Base-by-base conservation (phyloP, 2,113 vertebrate species). In the Dunckerocampus dactyliophorus region DNA sequence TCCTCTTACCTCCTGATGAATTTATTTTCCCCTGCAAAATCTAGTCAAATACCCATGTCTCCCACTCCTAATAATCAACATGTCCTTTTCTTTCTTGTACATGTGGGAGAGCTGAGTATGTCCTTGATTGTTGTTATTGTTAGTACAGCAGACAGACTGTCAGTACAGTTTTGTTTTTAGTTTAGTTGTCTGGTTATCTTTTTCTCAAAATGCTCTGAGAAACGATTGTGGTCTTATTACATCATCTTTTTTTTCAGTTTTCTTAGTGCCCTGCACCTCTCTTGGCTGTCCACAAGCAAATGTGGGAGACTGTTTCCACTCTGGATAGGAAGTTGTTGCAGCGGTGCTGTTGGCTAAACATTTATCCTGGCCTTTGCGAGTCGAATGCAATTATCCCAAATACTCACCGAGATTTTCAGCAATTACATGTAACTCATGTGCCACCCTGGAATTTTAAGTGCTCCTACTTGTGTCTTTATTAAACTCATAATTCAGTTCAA, bases 281-380 rank as follows among this genome's bases (percentile, higher is more conserved):
- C 63, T 20, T 47, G 46, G 73, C 31, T 71, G 61, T 74, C 67
- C 62, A 50, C 69, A 55, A 65, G n/a, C 59, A 63, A 53, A 24
- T 51, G 74, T 60, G 63, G 69, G 63, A 71, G 62, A 55, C 57
- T 71, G 65, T 61, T 81, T 82, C 69, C 71, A 72, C 31, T 72
- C 58, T 62, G 55, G 66, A 75, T 68, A 64, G 72, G 72, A 82
- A 82, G 80, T 82, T 85, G 68, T 83, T 83, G 76, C 75, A 85
- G 75, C 59, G 65, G n/a, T 34, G 5, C 31, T 62, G 55, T 58
- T 85, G 79, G 60, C 72, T 68, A 76, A 85, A 81, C 73, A 70
- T 85, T 82, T 76, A 55, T 59, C 69, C 76, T 83, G 81, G 78
- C 74, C 59, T 72, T 62, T 31, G 31, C 12, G 28, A 69, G 58